These are phyloP conservation scores for Lasioglossum pauxillum DNA, from an alignment of 2,888 invertebrate genomes.

Conservation along the genomic window DNA sequence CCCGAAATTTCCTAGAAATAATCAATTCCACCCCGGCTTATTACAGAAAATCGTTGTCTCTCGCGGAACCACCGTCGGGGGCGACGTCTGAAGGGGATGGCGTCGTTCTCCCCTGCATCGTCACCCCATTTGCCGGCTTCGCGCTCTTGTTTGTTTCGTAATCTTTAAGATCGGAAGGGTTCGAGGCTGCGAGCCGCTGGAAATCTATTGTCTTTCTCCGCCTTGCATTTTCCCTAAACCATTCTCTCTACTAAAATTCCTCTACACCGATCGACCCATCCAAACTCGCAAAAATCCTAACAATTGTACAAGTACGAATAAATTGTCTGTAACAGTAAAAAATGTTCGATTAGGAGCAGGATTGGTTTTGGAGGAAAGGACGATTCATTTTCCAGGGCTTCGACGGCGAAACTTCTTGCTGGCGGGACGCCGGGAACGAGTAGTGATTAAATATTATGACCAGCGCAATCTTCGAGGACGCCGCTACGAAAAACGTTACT, in stretches of 20 bases:
- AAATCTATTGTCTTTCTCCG: constrained; percentile 77
- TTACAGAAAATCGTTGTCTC: constrained; percentile 65
- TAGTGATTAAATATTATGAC: constrained; percentile 84
- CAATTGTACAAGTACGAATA: background rate
- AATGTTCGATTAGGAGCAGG: background rate
- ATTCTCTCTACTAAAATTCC: background rate
- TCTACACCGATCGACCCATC: background rate
- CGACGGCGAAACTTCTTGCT: constrained; percentile 66
- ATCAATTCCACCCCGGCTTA: constrained; percentile 50
- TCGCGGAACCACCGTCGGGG: constrained; percentile 44
- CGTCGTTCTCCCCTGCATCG: constrained; percentile 74
- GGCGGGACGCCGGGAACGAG: constrained; percentile 77
- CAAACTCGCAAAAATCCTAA: background rate
- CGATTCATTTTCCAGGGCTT: constrained; percentile 74
- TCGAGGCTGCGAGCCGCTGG: constrained; percentile 69
- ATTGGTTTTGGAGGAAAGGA: constrained; percentile 20
- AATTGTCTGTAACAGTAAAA: accelerated
- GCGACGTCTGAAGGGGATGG: constrained; percentile 70
- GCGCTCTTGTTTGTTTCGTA: constrained; percentile 84
- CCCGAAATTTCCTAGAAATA: constrained; percentile 35
- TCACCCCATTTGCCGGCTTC: constrained; percentile 83
- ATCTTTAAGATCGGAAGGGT: constrained; percentile 84
- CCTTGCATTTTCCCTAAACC: background rate
- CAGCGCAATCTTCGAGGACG: constrained; percentile 77
- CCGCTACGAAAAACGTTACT: constrained; percentile 79